Base-by-base conservation (phyloP, 2,797 vertebrate genomes). In the Tokudaia muenninki region DNA sequence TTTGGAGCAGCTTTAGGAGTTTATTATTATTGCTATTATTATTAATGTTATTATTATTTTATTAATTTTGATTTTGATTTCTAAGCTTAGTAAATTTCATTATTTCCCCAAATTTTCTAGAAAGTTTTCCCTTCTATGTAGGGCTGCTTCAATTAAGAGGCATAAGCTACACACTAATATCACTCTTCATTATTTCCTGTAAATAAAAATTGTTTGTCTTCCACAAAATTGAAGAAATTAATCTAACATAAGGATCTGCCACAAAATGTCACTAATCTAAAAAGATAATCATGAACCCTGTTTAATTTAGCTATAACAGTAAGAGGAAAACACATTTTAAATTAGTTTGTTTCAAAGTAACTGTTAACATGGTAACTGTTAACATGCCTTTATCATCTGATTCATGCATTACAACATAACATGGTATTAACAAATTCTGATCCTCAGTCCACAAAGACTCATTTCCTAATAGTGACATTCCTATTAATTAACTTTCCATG, bases 341-440 rank as follows among this genome's bases (percentile, higher is more conserved):
- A 61, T 5, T 29, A 78, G 92, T 52, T 74, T 92, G 9, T 55
- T 65, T 47, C 17, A 17, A 92, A 87, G 77, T 91, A 78, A 44
- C 7, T 84, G 5, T 70, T 75, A 77, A 31, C 11, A 24, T 79
- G 44, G 61, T 86, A 82, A 44, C 6, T 84, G 16, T 70, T 79
- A 77, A 37, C 9, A 24, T 72, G 10, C 41, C 80, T n/a, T 47
- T 61, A 29, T 78, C 72, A 86, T 81, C 41, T 52, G 8, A 80
- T 87, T 26, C 59, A 44, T 55, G 16, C 2, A 75, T 41, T 90
- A 70, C 55, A 84, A 90, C 26, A 55, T 13, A 50, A 44, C 41
- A 16, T 22, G 47, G 7, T 80, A 41, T 86, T 80, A 72, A 57
- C 3, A 31, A 80, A 72, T 75, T 29, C 37, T 92, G 63, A 87